These are phyloP conservation scores for Meda fulgida DNA, from an alignment of 2,797 vertebrate species.

Conservation along the genomic window DNA sequence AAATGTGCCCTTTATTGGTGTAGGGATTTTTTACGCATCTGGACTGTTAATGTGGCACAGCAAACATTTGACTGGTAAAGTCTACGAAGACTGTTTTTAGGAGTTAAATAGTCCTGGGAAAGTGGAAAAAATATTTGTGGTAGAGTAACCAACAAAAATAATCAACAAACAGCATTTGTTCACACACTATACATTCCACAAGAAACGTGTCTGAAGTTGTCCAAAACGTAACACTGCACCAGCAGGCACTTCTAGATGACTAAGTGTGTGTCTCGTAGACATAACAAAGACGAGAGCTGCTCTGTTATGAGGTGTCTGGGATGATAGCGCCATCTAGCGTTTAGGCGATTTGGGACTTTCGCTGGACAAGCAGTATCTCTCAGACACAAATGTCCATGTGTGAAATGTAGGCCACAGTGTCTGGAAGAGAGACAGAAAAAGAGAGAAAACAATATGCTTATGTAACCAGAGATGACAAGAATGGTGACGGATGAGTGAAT, in stretches of 20 bases:
- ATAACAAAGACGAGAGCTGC: slow-evolving; percentile 1
- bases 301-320: slow-evolving; percentile 23
- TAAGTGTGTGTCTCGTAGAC: not conserved
- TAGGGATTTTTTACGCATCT: slow-evolving; percentile 31
- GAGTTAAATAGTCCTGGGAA: not conserved
- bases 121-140: not conserved
- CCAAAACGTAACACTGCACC: not conserved
- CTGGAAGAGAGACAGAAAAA: slow-evolving; percentile 43
- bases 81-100: not conserved
- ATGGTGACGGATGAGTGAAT: slow-evolving; percentile 3
- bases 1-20: slow-evolving; percentile 61
- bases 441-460: slow-evolving; percentile 20
- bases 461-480: not conserved
- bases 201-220: not conserved
- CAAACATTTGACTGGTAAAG: not conserved
- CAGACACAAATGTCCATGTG: slow-evolving; percentile 10
- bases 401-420: slow-evolving; percentile 55
- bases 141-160: not conserved
- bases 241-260: slow-evolving; percentile 9
- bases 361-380: not conserved
- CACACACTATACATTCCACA: not conserved
- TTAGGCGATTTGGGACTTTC: slow-evolving; percentile 1
- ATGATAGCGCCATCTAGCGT: slow-evolving; percentile 62
- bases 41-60: slow-evolving; percentile 49
- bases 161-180: slow-evolving; percentile 8